Evolutionary conservation across 2,888 invertebrate species (phyloP).

Genomic region (Ophion ellenae): DNA sequence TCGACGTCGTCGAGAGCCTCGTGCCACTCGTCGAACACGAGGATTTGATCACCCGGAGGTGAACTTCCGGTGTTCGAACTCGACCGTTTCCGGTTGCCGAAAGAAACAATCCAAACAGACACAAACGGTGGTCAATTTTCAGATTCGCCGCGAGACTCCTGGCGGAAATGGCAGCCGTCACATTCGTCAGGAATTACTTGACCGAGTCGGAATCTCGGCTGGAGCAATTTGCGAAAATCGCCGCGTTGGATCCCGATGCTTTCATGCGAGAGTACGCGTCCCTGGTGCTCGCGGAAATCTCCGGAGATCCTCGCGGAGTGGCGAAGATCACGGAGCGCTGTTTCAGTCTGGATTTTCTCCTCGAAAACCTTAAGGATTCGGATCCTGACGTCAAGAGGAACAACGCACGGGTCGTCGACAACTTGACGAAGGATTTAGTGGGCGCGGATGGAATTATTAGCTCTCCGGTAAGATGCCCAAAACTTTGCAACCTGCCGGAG

Average conservation of each 20-base stretch:
- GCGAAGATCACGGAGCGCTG: conserved; percentile 83
- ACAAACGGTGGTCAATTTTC: neutral
- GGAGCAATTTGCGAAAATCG: conserved; percentile 83
- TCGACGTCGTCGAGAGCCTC: conserved; percentile 73
- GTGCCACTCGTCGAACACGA: conserved; percentile 75
- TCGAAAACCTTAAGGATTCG: conserved; percentile 84
- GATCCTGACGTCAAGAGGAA: conserved; percentile 87
- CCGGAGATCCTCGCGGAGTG: conserved; percentile 84
- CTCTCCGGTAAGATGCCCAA: conserved; percentile 68
- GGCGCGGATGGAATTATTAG: conserved; percentile 83
- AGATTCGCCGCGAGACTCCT: conserved; percentile 85
- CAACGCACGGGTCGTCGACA: conserved; percentile 85
- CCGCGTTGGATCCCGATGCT: conserved; percentile 82
- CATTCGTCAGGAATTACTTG: conserved; percentile 84
- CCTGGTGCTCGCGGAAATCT: conserved; percentile 84
- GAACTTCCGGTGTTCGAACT: neutral
- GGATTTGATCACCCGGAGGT: conserved; percentile 78
- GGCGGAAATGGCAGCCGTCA: conserved; percentile 85
- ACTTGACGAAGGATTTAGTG: conserved; percentile 85
- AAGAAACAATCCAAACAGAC: too few relatives aligned
- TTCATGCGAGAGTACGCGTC: conserved; percentile 86
- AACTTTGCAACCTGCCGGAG: neutral
- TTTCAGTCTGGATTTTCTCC: conserved; percentile 84
- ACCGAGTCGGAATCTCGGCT: conserved; percentile 82
- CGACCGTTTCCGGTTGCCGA: too few relatives aligned